Conservation (phyloP, 2,113 vertebrate species). For the Malurus cyaneus region DNA sequence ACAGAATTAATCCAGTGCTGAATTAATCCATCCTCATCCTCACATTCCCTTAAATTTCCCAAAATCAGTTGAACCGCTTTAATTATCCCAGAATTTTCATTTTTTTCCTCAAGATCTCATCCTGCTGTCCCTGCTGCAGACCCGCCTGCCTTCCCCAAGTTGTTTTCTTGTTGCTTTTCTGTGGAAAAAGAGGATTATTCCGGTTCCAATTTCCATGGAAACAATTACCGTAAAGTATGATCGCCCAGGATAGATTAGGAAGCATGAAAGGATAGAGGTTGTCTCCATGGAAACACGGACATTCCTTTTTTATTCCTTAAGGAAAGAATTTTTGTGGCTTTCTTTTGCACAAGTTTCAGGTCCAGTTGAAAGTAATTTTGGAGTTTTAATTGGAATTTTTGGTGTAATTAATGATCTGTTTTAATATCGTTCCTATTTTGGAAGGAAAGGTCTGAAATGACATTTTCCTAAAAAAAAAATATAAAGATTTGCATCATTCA, state of each 20-base stretch:
- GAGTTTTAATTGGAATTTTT: background rate
- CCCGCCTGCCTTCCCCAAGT: background rate
- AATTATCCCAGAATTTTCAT: background rate
- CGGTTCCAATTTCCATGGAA: slow-evolving; percentile 72
- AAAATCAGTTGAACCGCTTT: too few relatives aligned
- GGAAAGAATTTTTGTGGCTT: slow-evolving; percentile 34
- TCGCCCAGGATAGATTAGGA: slow-evolving; percentile 67
- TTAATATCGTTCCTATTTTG: background rate
- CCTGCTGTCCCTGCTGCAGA: background rate
- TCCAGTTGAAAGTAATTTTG: background rate
- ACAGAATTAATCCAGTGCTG: too few relatives aligned
- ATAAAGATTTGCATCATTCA: background rate
- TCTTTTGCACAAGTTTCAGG: background rate
- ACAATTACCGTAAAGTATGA: slow-evolving; percentile 77
- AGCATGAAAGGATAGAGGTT: slow-evolving; percentile 61
- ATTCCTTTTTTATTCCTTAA: background rate
- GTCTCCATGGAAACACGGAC: slow-evolving; percentile 74
- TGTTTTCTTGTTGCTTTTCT: background rate
- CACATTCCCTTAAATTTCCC: too few relatives aligned
- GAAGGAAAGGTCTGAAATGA: background rate
- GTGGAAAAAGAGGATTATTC: slow-evolving; percentile 20
- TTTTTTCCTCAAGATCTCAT: background rate
- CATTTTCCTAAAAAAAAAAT: background rate
- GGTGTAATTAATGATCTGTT: background rate
- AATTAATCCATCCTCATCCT: too few relatives aligned